A percentile compares a stretch with the other conserved stretches of the same genome.
Evolutionary conservation across 2,888 invertebrate genomes (phyloP).

Genomic region (Entomobrya proxima): DNA sequence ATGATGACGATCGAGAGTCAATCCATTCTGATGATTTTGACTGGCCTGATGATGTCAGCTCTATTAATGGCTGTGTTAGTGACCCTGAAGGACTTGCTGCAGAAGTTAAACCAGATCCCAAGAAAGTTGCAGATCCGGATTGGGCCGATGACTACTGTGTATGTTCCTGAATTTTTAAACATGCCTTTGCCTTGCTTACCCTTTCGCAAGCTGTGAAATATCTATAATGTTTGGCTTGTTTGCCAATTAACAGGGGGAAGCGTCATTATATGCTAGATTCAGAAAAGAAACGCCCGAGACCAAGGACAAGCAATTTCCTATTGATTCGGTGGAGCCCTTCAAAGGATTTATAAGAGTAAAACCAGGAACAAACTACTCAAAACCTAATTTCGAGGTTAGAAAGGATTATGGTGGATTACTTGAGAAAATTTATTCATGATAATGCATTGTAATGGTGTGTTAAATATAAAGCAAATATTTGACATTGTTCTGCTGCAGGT

Average conservation of each 20-base stretch:
- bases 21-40: constrained; percentile 34
- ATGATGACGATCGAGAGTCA: constrained; percentile 51
- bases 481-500: constrained; percentile 26
- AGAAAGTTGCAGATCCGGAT: constrained; percentile 50
- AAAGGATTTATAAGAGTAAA: constrained; percentile 43
- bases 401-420: no score
- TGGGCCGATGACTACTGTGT: constrained; percentile 66
- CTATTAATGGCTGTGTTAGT: constrained; percentile 64
- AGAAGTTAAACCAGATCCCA: constrained; percentile 9
- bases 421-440: background rate
- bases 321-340: constrained; percentile 29
- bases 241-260: constrained; percentile 44
- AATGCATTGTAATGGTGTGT: background rate
- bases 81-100: constrained; percentile 61
- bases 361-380: constrained; percentile 62
- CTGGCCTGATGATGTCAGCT: constrained; percentile 55
- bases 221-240: no score
- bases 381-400: constrained; percentile 62
- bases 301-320: background rate
- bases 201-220: background rate
- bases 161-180: constrained; percentile 21
- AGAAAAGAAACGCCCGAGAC: background rate
- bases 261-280: constrained; percentile 37
- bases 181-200: background rate
- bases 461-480: background rate